Conservation (phyloP, 2,797 vertebrate species). For the Pseudochromis fuscus region DNA sequence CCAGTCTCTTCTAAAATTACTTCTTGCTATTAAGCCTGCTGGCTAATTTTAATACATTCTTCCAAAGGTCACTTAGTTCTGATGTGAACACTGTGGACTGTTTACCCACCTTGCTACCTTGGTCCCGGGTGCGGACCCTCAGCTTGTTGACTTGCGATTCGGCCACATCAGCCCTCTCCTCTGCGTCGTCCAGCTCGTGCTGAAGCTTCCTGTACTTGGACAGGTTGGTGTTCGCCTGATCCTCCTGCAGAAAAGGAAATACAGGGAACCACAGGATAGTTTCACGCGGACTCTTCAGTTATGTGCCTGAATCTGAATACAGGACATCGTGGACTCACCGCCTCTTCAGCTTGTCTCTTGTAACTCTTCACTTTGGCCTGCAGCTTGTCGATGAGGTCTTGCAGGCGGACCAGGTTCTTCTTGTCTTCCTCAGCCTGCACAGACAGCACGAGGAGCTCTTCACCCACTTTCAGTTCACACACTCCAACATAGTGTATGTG, state of each 20-base stretch:
- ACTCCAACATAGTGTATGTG: not conserved
- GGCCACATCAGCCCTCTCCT: conserved; percentile 90
- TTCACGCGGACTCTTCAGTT: not conserved
- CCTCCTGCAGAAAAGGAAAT: conserved; percentile 83
- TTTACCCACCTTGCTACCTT: conserved; percentile 75
- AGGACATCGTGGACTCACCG: conserved; percentile 83
- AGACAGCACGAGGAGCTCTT: conserved; percentile 26
- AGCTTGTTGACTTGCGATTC: conserved; percentile 95
- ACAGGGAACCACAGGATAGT: not conserved
- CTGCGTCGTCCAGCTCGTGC: conserved; percentile 93
- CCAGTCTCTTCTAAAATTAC: conserved; percentile 67
- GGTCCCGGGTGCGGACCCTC: conserved; percentile 85
- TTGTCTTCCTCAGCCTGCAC: conserved; percentile 92
- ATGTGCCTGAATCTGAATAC: too few relatives aligned
- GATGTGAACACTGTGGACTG: conserved; percentile 23
- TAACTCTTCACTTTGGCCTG: conserved; percentile 95
- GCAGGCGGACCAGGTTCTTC: conserved; percentile 92
- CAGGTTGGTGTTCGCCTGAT: conserved; percentile 91
- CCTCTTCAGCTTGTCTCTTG: conserved; percentile 94
- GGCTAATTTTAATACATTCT: conserved; percentile 69
- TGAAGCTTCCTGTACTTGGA: conserved; percentile 93
- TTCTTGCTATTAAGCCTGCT: conserved; percentile 43
- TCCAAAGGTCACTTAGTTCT: conserved; percentile 64
- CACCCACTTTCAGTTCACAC: not conserved
- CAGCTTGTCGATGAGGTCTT: conserved; percentile 95